phyloP scores from a whole-genome alignment of 2,888 invertebrate species.

The Rhimphoctona megacephalus region DNA sequence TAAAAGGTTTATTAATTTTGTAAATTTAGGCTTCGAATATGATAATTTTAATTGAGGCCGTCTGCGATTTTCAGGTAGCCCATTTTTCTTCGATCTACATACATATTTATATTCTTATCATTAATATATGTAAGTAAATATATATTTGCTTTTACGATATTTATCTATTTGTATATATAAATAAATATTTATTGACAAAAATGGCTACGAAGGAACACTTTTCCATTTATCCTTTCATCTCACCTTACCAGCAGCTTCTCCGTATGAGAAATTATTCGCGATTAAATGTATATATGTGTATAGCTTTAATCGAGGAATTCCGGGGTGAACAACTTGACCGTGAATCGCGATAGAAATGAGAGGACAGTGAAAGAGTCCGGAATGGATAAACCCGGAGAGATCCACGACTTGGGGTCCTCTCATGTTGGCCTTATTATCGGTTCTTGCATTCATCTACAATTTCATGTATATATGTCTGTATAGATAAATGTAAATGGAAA shows the following conservation, averaged over 20 bases:
- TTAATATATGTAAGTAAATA: too few relatives aligned
- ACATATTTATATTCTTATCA: too few relatives aligned
- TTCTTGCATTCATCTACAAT: constrained; percentile 36
- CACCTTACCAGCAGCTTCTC: constrained; percentile 44
- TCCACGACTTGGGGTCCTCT: constrained; percentile 41
- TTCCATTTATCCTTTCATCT: constrained; percentile 37
- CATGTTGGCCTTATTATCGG: constrained; percentile 62
- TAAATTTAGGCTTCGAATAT: neutral
- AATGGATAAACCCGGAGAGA: constrained; percentile 19
- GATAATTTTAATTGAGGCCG: neutral
- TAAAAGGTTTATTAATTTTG: neutral
- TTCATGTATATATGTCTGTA: neutral
- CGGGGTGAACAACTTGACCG: constrained; percentile 45
- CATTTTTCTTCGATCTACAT: too few relatives aligned
- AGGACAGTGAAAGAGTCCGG: constrained; percentile 9
- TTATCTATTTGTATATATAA: neutral
- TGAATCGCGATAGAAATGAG: constrained; percentile 5
- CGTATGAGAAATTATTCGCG: constrained; percentile 42
- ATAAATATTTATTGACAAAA: neutral
- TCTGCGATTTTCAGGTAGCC: too few relatives aligned
- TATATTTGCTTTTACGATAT: neutral
- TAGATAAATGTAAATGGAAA: neutral
- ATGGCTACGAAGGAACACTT: neutral
- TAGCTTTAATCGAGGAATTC: constrained; percentile 55
- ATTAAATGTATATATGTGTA: constrained; percentile 21